A percentile compares a stretch with the other conserved stretches of the same genome.
phyloP scores from a whole-genome alignment of 2,113 vertebrate genomes.

The Bos indicus region DNA sequence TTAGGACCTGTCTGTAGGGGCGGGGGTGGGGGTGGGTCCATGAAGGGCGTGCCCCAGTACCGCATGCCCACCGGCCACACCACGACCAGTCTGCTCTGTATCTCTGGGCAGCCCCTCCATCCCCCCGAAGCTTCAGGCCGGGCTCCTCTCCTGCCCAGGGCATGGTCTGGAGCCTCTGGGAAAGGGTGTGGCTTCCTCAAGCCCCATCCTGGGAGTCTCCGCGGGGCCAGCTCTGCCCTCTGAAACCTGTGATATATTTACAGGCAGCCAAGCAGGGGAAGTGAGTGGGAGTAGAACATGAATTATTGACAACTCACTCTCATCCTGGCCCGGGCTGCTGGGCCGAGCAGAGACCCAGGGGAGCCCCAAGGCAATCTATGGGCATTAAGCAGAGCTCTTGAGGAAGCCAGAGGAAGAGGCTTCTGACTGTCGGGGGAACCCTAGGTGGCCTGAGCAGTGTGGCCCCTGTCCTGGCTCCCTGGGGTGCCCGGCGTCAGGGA shows the following conservation, averaged over 20 bases:
- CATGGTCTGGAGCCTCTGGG: neutral
- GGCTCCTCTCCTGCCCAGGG: neutral
- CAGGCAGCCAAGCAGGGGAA: constrained; percentile 66
- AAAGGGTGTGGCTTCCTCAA: neutral
- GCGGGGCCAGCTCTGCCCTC: constrained; percentile 48
- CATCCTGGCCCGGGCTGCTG: constrained; percentile 65
- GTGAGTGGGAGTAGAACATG: constrained; percentile 68
- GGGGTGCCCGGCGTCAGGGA: neutral
- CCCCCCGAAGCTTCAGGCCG: accelerated
- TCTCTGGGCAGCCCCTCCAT: neutral
- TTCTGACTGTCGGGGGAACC: neutral
- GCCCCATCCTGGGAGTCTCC: neutral
- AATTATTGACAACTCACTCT: constrained; percentile 82
- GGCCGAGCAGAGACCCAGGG: constrained; percentile 8
- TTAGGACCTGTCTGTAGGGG: neutral
- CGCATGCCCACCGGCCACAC: neutral
- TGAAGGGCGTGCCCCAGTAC: neutral
- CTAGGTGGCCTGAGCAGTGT: neutral
- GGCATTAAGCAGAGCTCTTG: constrained; percentile 26
- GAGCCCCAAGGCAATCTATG: constrained; percentile 46
- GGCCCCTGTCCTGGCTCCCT: neutral
- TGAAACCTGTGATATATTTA: constrained; percentile 77
- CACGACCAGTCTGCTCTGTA: neutral
- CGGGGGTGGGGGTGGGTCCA: neutral
- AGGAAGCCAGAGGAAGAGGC: neutral